A percentile compares a stretch with the other conserved stretches of the same genome.
Evolutionary conservation across 2,888 invertebrate genomes (phyloP).

Genomic region (Macropis europaea): DNA sequence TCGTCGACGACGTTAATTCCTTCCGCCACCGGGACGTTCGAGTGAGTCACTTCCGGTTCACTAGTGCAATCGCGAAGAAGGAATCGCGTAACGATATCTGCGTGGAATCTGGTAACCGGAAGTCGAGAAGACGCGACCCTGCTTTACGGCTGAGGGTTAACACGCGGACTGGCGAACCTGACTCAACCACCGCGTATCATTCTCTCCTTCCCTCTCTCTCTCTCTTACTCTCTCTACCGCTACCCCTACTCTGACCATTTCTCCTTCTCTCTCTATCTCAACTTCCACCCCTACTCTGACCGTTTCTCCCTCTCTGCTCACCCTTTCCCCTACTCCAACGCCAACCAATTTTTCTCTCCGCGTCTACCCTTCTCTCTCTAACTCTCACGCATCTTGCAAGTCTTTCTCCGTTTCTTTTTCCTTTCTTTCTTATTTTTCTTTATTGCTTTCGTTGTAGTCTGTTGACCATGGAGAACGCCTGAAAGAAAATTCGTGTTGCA

Average conservation of each 20-base stretch:
- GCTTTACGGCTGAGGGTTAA: slow-evolving; percentile 66
- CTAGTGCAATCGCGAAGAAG: neutral
- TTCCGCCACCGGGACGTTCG: neutral
- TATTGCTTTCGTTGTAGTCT: neutral
- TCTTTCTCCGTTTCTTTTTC: neutral
- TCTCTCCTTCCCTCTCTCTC: slow-evolving; percentile 56
- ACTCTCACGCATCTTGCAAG: neutral
- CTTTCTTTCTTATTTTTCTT: neutral
- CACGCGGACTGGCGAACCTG: slow-evolving; percentile 72
- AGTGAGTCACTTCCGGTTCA: slow-evolving; percentile 42
- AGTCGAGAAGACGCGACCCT: slow-evolving; percentile 54
- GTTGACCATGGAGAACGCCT: too few relatives aligned
- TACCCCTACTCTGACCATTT: neutral
- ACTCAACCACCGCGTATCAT: slow-evolving; percentile 68
- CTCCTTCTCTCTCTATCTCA: slow-evolving; percentile 4
- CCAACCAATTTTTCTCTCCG: neutral
- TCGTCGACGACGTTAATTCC: neutral
- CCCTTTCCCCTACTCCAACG: slow-evolving; percentile 1
- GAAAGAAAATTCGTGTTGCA: too few relatives aligned
- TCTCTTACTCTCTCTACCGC: slow-evolving; percentile 20
- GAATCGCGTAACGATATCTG: slow-evolving; percentile 13
- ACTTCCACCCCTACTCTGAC: slow-evolving; percentile 2
- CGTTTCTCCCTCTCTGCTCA: slow-evolving; percentile 4
- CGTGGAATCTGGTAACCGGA: slow-evolving; percentile 49
- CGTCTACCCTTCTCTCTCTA: too few relatives aligned